A percentile compares a stretch with the other conserved stretches of the same genome.
These are phyloP conservation scores for Triplophysa bombifrons DNA, from an alignment of 2,797 vertebrate species.

Conservation along the genomic window DNA sequence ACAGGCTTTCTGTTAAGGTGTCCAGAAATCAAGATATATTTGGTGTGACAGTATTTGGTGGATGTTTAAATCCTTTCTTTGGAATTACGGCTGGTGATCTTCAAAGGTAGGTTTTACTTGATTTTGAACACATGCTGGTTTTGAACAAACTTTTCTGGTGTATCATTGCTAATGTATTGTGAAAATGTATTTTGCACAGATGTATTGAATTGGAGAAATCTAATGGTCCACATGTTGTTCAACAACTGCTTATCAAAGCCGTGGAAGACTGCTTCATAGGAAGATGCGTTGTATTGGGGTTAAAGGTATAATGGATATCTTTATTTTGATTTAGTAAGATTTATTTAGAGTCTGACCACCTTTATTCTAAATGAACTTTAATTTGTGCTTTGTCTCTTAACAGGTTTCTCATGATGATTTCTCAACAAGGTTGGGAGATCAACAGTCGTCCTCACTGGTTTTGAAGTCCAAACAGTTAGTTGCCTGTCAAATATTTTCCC, in stretches of 20 bases:
- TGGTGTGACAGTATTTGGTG: conserved; percentile 89
- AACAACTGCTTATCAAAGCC: conserved; percentile 78
- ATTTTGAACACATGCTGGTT: not conserved
- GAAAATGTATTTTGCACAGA: conserved; percentile 58
- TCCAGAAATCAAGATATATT: conserved; percentile 77
- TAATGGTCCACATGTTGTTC: conserved; percentile 60
- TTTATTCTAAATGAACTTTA: not conserved
- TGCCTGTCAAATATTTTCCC: conserved; percentile 47
- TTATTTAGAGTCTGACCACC: not conserved
- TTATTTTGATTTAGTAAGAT: not conserved
- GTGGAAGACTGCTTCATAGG: conserved; percentile 89
- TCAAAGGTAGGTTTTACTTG: conserved; percentile 75
- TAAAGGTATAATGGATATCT: conserved; percentile 80
- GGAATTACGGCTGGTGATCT: conserved; percentile 83
- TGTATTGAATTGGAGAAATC: conserved; percentile 68
- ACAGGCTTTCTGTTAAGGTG: conserved; percentile 84
- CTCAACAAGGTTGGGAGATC: not conserved
- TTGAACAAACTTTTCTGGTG: not conserved
- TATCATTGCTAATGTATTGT: not conserved
- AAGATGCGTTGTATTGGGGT: conserved; percentile 87
- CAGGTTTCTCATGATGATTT: not conserved
- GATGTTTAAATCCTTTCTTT: conserved; percentile 87
- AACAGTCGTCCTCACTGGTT: not conserved
- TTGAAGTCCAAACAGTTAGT: not conserved
- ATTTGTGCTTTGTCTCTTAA: not conserved